These are phyloP conservation scores for Bubalus kerabau DNA, from an alignment of 2,113 vertebrate genomes.

Conservation along the genomic window DNA sequence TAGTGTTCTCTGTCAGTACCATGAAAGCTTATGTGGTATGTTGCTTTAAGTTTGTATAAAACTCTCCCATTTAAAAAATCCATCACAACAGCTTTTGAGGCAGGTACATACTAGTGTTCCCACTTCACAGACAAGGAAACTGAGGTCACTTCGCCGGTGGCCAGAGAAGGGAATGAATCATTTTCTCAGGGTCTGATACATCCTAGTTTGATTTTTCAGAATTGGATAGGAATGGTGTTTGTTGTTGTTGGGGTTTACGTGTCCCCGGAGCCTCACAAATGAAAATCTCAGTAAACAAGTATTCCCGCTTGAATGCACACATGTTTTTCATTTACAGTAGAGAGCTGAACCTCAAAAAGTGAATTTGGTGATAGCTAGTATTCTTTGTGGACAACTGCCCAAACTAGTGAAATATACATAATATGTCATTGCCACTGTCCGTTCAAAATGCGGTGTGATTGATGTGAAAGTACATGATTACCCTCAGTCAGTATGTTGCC, in stretches of 20 bases:
- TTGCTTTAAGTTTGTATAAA: not conserved
- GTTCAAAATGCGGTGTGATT: not conserved
- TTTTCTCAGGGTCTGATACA: not conserved
- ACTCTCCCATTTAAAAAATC: not conserved
- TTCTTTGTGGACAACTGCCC: not conserved
- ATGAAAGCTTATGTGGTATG: not conserved
- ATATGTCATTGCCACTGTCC: fast-evolving
- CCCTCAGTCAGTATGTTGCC: not conserved
- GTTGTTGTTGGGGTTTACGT: not conserved
- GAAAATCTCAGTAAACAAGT: not conserved
- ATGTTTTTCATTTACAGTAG: not conserved
- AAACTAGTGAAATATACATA: not conserved
- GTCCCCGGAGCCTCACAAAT: not conserved
- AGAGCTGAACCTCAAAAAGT: not conserved
- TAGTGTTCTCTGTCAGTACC: not conserved
- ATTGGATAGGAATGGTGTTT: not conserved
- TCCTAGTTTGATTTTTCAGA: not conserved
- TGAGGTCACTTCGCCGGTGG: not conserved
- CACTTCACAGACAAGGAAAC: not conserved
- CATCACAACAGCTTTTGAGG: not conserved
- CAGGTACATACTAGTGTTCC: not conserved
- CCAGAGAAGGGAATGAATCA: not conserved
- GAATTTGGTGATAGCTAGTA: not conserved
- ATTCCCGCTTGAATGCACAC: not conserved
- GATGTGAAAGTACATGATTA: not conserved